phyloP scores from a whole-genome alignment of 2,113 vertebrate genomes.

The Solea senegalensis region DNA sequence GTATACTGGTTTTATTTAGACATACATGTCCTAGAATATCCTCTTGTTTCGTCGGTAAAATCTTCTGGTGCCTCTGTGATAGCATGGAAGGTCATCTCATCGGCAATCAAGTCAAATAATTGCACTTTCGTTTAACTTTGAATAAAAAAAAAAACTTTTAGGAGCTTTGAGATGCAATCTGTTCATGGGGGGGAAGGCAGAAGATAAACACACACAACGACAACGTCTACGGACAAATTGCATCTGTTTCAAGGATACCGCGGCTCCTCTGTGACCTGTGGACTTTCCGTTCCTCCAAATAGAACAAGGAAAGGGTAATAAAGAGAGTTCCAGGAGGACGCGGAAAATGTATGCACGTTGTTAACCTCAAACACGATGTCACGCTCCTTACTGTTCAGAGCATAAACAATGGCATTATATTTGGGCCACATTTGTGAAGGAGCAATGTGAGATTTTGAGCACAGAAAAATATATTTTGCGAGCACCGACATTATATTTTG shows the following conservation, averaged over 20 bases:
- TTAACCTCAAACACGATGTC: constrained; percentile 58
- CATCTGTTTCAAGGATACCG: constrained; percentile 30
- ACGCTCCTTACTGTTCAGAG: constrained; percentile 16
- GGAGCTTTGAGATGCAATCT: not conserved
- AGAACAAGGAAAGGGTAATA: constrained; percentile 50
- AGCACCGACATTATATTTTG: no score
- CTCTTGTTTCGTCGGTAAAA: not conserved
- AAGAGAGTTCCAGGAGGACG: constrained; percentile 37
- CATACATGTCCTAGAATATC: not conserved
- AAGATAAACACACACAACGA: constrained; percentile 4
- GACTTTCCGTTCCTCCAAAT: constrained; percentile 13
- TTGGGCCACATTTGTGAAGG: no score
- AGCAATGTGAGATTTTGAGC: no score
- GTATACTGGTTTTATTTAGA: not conserved
- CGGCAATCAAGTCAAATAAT: not conserved
- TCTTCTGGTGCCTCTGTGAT: not conserved
- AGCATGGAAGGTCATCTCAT: not conserved
- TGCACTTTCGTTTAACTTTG: not conserved
- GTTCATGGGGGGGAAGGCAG: not conserved
- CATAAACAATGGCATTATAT: no score
- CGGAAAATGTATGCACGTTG: constrained; percentile 68
- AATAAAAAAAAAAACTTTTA: no score
- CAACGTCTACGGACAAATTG: constrained; percentile 5
- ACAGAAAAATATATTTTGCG: no score
- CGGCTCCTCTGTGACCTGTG: constrained; percentile 17